These are phyloP conservation scores for Ardeotis arabs DNA, from an alignment of 2,113 vertebrate species.

Conservation along the genomic window DNA sequence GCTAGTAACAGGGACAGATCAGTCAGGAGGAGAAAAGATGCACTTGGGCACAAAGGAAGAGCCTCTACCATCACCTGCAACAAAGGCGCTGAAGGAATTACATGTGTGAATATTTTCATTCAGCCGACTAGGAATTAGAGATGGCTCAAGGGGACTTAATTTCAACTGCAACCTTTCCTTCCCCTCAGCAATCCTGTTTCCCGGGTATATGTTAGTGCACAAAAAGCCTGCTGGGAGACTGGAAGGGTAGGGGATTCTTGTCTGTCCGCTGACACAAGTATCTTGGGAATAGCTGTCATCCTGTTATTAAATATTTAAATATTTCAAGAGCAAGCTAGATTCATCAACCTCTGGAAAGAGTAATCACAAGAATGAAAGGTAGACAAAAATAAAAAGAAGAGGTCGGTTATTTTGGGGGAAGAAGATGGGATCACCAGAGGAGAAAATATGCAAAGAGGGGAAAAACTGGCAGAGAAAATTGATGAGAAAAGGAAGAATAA, in stretches of 20 bases:
- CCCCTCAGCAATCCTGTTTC: conserved; percentile 59
- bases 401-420: conserved; percentile 30
- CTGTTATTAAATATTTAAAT: conserved; percentile 75
- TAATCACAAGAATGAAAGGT: conserved; percentile 69
- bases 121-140: conserved; percentile 53
- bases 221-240: conserved; percentile 69
- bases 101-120: conserved; percentile 58
- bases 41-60: conserved; percentile 49
- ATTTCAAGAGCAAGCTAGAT: conserved; percentile 70
- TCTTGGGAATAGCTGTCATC: conserved; percentile 69
- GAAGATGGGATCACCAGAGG: conserved; percentile 39
- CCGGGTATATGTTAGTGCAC: conserved; percentile 54
- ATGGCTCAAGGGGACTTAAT: conserved; percentile 68
- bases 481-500: conserved; percentile 47
- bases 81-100: conserved; percentile 62
- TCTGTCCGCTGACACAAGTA: conserved; percentile 65
- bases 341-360: conserved; percentile 70
- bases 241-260: conserved; percentile 65
- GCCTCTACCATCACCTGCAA: conserved; percentile 49
- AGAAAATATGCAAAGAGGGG: conserved; percentile 41
- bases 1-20: background rate
- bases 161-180: conserved; percentile 68
- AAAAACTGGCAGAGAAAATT: conserved; percentile 48
- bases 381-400: conserved; percentile 61
- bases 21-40: conserved; percentile 6